Evolutionary conservation across 2,888 invertebrate species (phyloP).

Genomic region (Branchellion lobata): DNA sequence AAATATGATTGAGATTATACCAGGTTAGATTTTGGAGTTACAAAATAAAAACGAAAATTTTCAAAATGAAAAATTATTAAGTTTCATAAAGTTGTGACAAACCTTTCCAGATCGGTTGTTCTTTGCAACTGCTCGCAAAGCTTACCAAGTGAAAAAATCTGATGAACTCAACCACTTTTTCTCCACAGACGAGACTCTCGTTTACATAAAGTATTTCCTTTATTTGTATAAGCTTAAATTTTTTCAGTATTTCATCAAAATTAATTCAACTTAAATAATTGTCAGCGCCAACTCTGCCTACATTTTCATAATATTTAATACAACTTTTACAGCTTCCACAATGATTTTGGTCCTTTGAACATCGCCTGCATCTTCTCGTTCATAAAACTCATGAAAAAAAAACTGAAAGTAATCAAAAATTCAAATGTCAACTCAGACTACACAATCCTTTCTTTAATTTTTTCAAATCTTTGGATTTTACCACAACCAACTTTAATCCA

Average conservation of each 20-base stretch:
- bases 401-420: constrained; percentile 32
- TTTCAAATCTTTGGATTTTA: too few relatives aligned
- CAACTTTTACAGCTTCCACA: constrained; percentile 31
- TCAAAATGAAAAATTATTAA: too few relatives aligned
- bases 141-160: constrained; percentile 4
- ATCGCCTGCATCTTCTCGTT: constrained; percentile 39
- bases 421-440: too few relatives aligned
- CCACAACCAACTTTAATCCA: too few relatives aligned
- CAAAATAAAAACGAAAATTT: background rate
- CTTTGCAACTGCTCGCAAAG: background rate
- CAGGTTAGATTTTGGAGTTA: background rate
- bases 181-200: background rate
- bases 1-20: constrained; percentile 7
- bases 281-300: too few relatives aligned
- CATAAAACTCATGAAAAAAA: constrained; percentile 20
- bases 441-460: too few relatives aligned
- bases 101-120: background rate
- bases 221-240: background rate
- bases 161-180: background rate
- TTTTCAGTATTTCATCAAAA: too few relatives aligned
- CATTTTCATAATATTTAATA: too few relatives aligned
- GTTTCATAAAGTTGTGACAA: too few relatives aligned
- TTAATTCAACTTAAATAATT: too few relatives aligned
- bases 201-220: background rate
- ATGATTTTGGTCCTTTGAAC: constrained; percentile 46